Evolutionary conservation across 2,113 vertebrate species (phyloP).

Genomic region (Syrrhaptes paradoxus): DNA sequence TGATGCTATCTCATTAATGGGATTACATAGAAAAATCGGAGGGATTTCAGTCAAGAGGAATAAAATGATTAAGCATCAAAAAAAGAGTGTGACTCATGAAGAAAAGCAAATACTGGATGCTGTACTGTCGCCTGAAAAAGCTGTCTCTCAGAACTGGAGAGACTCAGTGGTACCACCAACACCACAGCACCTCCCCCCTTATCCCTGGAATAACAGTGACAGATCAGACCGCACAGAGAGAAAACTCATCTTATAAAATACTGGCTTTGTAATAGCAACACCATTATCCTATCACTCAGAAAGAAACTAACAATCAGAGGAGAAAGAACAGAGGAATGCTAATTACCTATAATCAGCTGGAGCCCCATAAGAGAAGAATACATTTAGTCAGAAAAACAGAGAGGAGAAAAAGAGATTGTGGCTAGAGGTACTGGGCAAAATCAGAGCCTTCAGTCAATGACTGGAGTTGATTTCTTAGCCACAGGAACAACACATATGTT

Average conservation of each 20-base stretch:
- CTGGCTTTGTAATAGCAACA: background rate
- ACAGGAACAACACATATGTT: background rate
- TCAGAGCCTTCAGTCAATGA: background rate
- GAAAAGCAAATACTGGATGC: background rate
- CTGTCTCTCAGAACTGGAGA: background rate
- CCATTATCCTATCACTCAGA: background rate
- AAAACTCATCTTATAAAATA: background rate
- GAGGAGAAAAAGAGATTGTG: background rate
- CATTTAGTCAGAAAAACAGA: background rate
- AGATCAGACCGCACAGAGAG: background rate
- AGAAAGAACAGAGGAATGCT: background rate
- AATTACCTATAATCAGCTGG: background rate
- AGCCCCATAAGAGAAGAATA: background rate
- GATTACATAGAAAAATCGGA: conserved; percentile 45
- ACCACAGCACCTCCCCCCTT: background rate
- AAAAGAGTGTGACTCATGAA: conserved; percentile 23
- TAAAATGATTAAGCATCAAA: conserved; percentile 43
- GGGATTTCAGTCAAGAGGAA: conserved; percentile 53
- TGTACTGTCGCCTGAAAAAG: background rate
- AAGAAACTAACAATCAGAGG: background rate
- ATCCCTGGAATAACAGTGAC: background rate
- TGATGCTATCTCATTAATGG: conserved; percentile 55
- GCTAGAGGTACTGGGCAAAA: background rate
- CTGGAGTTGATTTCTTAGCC: background rate
- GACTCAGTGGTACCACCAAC: background rate